Base-by-base conservation (phyloP, 1,140 invertebrate genomes). In the Heterodera schachtii region DNA sequence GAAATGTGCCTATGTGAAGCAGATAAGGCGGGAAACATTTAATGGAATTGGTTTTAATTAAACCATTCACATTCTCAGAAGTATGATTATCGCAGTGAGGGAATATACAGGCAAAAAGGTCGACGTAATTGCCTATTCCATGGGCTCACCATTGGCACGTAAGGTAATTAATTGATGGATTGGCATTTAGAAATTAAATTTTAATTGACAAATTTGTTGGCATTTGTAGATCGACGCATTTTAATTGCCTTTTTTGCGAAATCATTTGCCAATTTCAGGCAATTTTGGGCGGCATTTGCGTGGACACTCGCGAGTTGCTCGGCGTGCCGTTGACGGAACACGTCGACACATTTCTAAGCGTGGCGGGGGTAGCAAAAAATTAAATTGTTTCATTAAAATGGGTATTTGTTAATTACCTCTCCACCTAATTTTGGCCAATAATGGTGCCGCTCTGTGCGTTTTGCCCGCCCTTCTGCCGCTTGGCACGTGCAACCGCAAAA, bases 21-120 rank as follows among this genome's bases (percentile, higher is more conserved):
- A 83, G 78, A 78, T 83, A 3, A 82, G 82, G 83, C 73, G 64
- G 16, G 7, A 60, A 80, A 44, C 31, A 79, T 1, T 73, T 19
- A 41, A 80, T 43, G 7, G 4, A 64, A n/a, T 49, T 57, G 19
- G 5, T 82, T 81, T 76, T 41, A 7, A n/a, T 76, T 80, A 52
- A 19, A 81, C 21, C 19, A 81, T 8, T 83, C 77, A 8, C 43
- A 13, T 46, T n/a, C 57, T 82, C 49, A 85, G 84, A 76, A 85
- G 86, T 60, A 81, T 86, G 76, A 86, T 86, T 31, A 86, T 86
- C 52, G 86, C 85, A 13, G 85, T 86, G 13, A 64, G 75, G 19
- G 83, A 86, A 73, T 86, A 86, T 71, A 86, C 84, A 19, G 84
- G 80, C 47, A 57, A 78, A 60, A 87, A 88, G 75, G 85, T 86